Conservation (phyloP, 2,888 invertebrate species). For the Cataglyphis altisquamis region DNA sequence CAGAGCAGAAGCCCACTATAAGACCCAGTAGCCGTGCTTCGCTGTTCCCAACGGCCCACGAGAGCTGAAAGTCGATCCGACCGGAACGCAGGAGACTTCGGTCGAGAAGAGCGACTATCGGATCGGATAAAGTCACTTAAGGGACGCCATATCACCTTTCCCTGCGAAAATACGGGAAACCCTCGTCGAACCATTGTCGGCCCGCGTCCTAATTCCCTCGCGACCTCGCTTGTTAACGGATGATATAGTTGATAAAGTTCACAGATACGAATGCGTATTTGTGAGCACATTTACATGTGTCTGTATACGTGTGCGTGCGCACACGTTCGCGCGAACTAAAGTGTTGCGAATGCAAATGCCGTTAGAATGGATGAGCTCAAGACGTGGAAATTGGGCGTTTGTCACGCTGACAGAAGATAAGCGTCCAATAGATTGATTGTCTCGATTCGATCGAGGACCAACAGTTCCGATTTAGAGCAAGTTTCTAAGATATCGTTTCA, state of each 20-base stretch:
- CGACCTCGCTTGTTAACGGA: conserved; percentile 40
- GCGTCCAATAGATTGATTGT: conserved; percentile 32
- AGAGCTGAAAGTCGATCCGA: conserved; percentile 47
- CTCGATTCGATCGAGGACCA: conserved; percentile 14
- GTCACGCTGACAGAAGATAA: conserved; percentile 31
- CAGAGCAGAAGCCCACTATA: conserved; percentile 32
- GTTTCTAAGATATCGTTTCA: neutral
- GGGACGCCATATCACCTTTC: conserved; percentile 50
- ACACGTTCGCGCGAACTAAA: neutral
- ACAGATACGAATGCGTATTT: neutral
- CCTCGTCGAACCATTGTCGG: conserved; percentile 34
- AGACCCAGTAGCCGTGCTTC: conserved; percentile 54
- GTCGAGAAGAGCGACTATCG: conserved; percentile 47
- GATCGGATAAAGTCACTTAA: conserved; percentile 69
- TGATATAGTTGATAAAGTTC: conserved; percentile 40
- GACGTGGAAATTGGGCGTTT: conserved; percentile 39
- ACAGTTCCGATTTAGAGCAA: neutral
- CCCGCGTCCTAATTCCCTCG: conserved; percentile 41
- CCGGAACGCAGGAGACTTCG: conserved; percentile 58
- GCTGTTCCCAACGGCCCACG: conserved; percentile 40
- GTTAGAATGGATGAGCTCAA: conserved; percentile 42
- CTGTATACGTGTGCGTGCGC: neutral
- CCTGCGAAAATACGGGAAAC: conserved; percentile 51
- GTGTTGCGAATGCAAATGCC: conserved; percentile 30
- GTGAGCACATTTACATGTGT: neutral